Evolutionary conservation across 2,113 vertebrate species (phyloP), one percentile per base, ranked within the genome.

Genomic region (Copsychus sechellarum): DNA sequence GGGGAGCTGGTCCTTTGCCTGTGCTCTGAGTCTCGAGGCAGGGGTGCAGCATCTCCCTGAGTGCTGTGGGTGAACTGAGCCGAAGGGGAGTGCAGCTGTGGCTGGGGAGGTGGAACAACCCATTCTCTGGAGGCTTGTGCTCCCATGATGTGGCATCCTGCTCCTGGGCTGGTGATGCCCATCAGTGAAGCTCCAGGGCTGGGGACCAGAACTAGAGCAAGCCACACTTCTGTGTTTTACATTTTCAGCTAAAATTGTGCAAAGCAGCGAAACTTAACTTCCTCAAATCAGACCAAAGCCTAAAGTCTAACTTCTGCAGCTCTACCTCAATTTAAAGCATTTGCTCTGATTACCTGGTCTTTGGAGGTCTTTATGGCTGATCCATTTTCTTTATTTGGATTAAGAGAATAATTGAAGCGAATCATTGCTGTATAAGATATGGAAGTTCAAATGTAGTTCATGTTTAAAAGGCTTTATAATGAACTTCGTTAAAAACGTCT

Each of bases 371-470:
- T 97, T 93, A 70, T 82, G 79, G 82, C 40, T 76, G 34, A 67
- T 38, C 12, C 36, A 11, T 94, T 92, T 96, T 62, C 45, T 95
- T 91, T 78, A 19, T 90, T 95, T 86, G 92, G 69, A 92, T 96
- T 97, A 97, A 95, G 81, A 85, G 47, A 94, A 88, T 90, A 96
- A 95, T 93, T 96, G 93, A 97, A 97, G 87, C 1, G 21, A 90
- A 94, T 96, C 79, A 94, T 81, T 83, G 57, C 38, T 28, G 3
- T 81, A 31, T 88, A 81, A 97, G 47, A 88, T 87, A 83, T 11
- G 31, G 78, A 96, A 86, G 91, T 95, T 97, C 86, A 96, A 91
- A 78, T 53, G 19, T 77, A 91, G 67, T 71, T 92, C 74, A 87
- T 66, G 78, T 94, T 91, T 89, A 94, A 95, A 96, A 71, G 70